Evolutionary conservation across 2,113 vertebrate genomes (phyloP).

Genomic region (Leuciscus idus): DNA sequence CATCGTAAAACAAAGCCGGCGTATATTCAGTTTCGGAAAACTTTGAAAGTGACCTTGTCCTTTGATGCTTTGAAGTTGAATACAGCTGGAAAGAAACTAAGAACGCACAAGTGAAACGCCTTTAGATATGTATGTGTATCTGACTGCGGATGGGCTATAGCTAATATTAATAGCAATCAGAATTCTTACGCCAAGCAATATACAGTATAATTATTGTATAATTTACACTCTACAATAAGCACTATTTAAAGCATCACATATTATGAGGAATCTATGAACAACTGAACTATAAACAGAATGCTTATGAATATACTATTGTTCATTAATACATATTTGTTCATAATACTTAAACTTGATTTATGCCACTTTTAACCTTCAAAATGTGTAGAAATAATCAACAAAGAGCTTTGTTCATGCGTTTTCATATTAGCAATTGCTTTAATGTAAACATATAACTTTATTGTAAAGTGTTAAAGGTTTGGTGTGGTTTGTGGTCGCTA

Average conservation of each 20-base stretch:
- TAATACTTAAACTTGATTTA: not conserved
- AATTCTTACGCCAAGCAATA: not conserved
- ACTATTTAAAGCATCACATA: not conserved
- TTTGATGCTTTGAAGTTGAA: constrained; percentile 9
- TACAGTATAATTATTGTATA: not conserved
- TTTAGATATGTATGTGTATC: not conserved
- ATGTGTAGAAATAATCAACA: not conserved
- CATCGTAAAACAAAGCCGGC: not conserved
- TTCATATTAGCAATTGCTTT: not conserved
- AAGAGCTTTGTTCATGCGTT: not conserved
- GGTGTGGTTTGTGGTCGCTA: not conserved
- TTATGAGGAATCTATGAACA: not conserved
- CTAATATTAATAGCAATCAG: not conserved
- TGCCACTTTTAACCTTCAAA: not conserved
- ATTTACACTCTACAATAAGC: not conserved
- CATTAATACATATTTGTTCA: not conserved
- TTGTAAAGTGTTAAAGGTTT: not conserved
- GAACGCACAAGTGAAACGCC: not conserved
- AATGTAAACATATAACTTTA: not conserved
- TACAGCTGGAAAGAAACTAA: not conserved
- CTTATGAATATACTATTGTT: not conserved
- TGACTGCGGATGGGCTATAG: not conserved
- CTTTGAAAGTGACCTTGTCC: constrained; percentile 11
- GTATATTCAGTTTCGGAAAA: not conserved
- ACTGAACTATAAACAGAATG: no score